phyloP scores from a whole-genome alignment of 2,888 invertebrate species.

The Nezara viridula region DNA sequence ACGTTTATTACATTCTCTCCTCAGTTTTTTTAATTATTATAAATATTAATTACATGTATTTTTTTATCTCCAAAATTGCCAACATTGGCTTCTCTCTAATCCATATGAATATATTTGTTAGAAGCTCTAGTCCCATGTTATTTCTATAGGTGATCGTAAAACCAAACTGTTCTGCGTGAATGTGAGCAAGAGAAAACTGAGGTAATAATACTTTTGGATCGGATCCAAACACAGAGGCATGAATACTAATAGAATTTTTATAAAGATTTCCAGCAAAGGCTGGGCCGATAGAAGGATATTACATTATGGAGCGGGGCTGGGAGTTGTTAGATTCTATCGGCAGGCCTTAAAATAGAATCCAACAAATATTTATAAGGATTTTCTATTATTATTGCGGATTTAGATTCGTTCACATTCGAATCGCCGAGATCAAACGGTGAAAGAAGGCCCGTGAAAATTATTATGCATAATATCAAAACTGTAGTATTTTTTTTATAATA shows the following conservation, averaged over 20 bases:
- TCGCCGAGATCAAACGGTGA: neutral
- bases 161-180: neutral
- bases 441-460: neutral
- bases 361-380: slow-evolving; percentile 2
- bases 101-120: neutral
- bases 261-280: slow-evolving; percentile 38
- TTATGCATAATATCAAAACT: neutral
- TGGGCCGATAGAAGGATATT: neutral
- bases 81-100: neutral
- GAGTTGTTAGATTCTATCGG: slow-evolving; percentile 46
- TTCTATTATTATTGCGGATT: neutral
- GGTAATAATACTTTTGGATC: slow-evolving; percentile 33
- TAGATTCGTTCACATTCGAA: neutral
- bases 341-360: neutral
- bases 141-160: slow-evolving; percentile 15
- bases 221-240: slow-evolving; percentile 25
- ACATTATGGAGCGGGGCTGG: slow-evolving; percentile 5
- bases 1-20: neutral
- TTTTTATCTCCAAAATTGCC: neutral
- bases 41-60: neutral
- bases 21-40: neutral
- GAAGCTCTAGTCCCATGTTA: neutral
- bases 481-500: no score
- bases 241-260: slow-evolving; percentile 48
- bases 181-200: slow-evolving; percentile 5